phyloP scores from a whole-genome alignment of 2,797 vertebrate genomes.

The Phalanger gymnotis region DNA sequence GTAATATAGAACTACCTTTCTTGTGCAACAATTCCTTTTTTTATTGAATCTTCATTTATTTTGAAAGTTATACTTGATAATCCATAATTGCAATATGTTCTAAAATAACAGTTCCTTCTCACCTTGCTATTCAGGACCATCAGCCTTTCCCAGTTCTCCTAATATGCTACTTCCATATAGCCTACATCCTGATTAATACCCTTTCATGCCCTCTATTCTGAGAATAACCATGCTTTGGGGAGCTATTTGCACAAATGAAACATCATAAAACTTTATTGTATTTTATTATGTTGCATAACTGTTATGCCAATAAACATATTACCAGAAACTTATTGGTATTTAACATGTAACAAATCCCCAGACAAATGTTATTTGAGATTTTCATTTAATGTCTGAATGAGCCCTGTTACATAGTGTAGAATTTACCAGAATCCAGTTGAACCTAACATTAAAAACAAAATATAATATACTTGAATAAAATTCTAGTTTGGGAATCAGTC shows the following conservation, averaged over 20 bases:
- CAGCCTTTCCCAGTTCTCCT: not conserved
- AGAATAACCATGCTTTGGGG: constrained; percentile 26
- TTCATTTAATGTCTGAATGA: constrained; percentile 74
- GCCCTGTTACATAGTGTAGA: constrained; percentile 55
- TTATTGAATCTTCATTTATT: constrained; percentile 12
- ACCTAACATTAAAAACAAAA: constrained; percentile 60
- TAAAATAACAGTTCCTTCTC: not conserved
- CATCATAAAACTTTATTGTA: constrained; percentile 65
- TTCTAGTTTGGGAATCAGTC: constrained; percentile 25
- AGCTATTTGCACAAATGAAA: constrained; percentile 49
- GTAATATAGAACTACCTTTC: not conserved
- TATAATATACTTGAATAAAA: constrained; percentile 53
- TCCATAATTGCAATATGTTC: not conserved
- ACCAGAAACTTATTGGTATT: constrained; percentile 66
- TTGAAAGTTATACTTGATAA: not conserved
- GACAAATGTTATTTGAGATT: constrained; percentile 64
- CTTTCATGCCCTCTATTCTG: constrained; percentile 43
- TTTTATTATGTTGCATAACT: constrained; percentile 69
- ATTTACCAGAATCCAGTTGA: constrained; percentile 51
- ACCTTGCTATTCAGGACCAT: not conserved
- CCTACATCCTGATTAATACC: constrained; percentile 45
- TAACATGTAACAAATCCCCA: constrained; percentile 68
- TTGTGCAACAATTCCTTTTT: not conserved
- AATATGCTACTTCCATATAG: not conserved
- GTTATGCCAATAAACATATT: constrained; percentile 71